A percentile compares a stretch with the other conserved stretches of the same genome.
Evolutionary conservation across 2,888 invertebrate species (phyloP).

Genomic region (Masnerella sp.): DNA sequence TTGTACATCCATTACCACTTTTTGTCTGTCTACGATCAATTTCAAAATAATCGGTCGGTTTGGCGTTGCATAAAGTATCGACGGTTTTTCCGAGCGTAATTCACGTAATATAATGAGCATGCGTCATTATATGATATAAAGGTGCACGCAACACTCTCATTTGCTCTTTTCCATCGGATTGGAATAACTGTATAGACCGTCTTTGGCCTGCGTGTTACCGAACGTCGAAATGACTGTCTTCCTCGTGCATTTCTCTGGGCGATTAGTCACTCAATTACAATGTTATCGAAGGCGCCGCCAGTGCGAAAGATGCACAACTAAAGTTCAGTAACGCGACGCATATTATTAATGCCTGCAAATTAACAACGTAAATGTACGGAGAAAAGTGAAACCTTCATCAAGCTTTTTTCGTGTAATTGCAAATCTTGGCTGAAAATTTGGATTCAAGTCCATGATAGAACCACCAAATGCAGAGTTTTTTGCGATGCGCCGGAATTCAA

Average conservation of each 20-base stretch:
- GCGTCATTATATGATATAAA: conserved; percentile 24
- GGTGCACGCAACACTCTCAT: conserved; percentile 54
- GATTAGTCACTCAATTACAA: conserved; percentile 60
- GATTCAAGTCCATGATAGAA: too few relatives aligned
- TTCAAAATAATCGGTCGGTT: conserved; percentile 11
- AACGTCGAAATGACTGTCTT: conserved; percentile 50
- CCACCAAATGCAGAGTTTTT: too few relatives aligned
- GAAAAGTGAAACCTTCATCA: background rate
- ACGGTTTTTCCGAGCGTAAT: conserved; percentile 33
- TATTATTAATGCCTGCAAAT: too few relatives aligned
- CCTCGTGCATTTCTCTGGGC: conserved; percentile 47
- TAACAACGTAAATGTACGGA: too few relatives aligned
- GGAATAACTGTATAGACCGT: conserved; percentile 55
- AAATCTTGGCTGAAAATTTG: too few relatives aligned
- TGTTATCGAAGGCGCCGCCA: conserved; percentile 51
- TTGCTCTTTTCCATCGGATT: conserved; percentile 50
- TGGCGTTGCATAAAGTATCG: conserved; percentile 24
- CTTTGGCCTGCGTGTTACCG: conserved; percentile 44
- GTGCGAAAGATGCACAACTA: conserved; percentile 19
- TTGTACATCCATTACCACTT: background rate
- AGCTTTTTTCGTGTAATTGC: too few relatives aligned
- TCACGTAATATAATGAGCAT: conserved; percentile 49
- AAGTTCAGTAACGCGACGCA: background rate
- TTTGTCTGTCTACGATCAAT: background rate
- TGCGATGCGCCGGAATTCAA: background rate